phyloP scores from a whole-genome alignment of 64 coral and sea anemone species.

The Actinia tenebrosa region DNA sequence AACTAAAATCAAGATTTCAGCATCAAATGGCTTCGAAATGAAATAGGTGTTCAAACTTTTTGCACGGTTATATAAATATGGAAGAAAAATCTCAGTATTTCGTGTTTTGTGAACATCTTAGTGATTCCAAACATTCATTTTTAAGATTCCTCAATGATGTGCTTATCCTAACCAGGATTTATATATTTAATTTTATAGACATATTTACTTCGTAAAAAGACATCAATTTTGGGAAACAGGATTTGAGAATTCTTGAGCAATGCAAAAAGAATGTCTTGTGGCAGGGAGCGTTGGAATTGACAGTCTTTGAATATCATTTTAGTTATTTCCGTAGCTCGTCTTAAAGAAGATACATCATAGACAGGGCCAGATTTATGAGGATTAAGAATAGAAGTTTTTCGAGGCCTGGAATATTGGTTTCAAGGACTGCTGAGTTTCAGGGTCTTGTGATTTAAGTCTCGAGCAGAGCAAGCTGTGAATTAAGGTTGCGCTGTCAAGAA shows the following conservation, averaged over 20 bases:
- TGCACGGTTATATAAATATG: background rate
- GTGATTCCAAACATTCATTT: background rate
- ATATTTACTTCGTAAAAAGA: background rate
- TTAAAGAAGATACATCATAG: background rate
- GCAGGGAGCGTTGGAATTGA: conserved; percentile 4
- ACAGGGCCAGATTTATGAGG: no score
- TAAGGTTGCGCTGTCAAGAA: no score
- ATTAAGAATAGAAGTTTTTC: background rate
- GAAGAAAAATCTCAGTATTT: background rate
- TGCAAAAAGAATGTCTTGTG: background rate
- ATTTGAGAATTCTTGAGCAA: background rate
- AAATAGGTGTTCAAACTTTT: background rate
- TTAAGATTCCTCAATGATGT: background rate
- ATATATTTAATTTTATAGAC: background rate
- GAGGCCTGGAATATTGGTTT: no score
- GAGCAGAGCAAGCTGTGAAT: no score
- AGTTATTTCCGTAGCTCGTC: background rate
- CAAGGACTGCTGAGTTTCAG: no score
- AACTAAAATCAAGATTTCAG: background rate
- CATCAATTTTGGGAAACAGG: background rate
- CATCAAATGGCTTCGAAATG: background rate
- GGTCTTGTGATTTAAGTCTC: no score
- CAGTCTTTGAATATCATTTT: background rate
- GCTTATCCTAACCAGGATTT: background rate
- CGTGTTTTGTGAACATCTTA: background rate